Evolutionary conservation across 2,797 vertebrate species (phyloP).

Genomic region (Eutrigla gurnardus): DNA sequence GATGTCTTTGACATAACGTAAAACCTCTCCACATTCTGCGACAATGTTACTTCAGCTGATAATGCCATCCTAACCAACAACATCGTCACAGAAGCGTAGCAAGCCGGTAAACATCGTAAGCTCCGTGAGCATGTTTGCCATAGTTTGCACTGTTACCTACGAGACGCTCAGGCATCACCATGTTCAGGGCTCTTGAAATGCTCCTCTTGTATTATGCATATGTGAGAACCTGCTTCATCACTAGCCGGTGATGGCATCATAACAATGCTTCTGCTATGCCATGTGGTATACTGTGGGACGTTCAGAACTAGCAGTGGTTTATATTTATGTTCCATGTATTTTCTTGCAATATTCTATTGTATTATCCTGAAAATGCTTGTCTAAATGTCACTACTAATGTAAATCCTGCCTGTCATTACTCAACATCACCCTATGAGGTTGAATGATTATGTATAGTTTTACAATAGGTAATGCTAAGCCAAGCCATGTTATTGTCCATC

Average conservation of each 20-base stretch:
- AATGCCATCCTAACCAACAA: too few relatives aligned
- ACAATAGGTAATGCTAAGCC: conserved; percentile 66
- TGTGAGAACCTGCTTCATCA: background rate
- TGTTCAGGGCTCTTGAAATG: background rate
- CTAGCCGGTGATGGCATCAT: conserved; percentile 26
- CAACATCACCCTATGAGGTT: conserved; percentile 50
- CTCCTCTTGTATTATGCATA: background rate
- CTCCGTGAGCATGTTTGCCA: too few relatives aligned
- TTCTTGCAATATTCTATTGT: conserved; percentile 35
- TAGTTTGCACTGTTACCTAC: background rate
- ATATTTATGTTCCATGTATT: conserved; percentile 24
- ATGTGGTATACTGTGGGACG: conserved; percentile 10
- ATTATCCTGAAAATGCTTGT: conserved; percentile 37
- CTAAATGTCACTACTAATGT: conserved; percentile 38
- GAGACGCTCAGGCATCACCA: too few relatives aligned
- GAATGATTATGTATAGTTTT: conserved; percentile 61
- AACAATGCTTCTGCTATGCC: background rate
- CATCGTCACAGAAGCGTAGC: too few relatives aligned
- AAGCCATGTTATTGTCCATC: conserved; percentile 66
- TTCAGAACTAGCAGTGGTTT: conserved; percentile 25
- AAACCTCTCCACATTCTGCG: too few relatives aligned
- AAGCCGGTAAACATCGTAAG: too few relatives aligned
- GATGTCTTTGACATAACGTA: background rate
- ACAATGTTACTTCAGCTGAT: too few relatives aligned
- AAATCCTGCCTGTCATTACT: conserved; percentile 49